These are phyloP conservation scores for Listronotus oregonensis DNA, from an alignment of 1,140 invertebrate genomes.

Conservation along the genomic window DNA sequence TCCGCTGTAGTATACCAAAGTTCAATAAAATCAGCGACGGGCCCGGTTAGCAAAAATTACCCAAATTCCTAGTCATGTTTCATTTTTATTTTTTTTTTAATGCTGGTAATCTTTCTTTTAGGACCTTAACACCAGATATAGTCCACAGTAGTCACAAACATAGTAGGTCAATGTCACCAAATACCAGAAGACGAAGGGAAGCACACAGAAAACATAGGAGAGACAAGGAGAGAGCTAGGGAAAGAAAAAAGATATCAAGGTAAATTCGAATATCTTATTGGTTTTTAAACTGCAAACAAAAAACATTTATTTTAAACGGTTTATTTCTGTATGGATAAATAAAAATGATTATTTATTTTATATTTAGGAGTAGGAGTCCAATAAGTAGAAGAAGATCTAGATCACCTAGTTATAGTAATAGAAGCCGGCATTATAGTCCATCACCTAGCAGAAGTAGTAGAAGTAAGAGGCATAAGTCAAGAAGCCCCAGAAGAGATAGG, in stretches of 20 bases:
- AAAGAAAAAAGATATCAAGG: slow-evolving; percentile 49
- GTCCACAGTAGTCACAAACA: slow-evolving; percentile 35
- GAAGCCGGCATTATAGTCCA: slow-evolving; percentile 47
- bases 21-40: no score
- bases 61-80: no score
- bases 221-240: slow-evolving; percentile 57
- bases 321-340: no score
- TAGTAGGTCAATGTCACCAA: slow-evolving; percentile 46
- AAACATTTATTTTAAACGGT: no score
- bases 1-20: no score
- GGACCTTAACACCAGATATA: slow-evolving; percentile 29
- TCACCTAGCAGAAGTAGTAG: slow-evolving; percentile 45
- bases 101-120: no score
- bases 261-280: slow-evolving; percentile 8
- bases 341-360: background rate
- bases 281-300: no score
- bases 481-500: slow-evolving; percentile 52
- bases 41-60: no score
- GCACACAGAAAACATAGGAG: slow-evolving; percentile 56
- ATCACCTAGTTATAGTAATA: slow-evolving; percentile 50
- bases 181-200: slow-evolving; percentile 55
- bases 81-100: no score
- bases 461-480: slow-evolving; percentile 46
- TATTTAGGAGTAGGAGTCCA: slow-evolving; percentile 44
- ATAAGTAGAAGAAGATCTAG: slow-evolving; percentile 51